These are phyloP conservation scores for Xenopus laevis DNA, from an alignment of 2,113 vertebrate genomes.

Conservation along the genomic window DNA sequence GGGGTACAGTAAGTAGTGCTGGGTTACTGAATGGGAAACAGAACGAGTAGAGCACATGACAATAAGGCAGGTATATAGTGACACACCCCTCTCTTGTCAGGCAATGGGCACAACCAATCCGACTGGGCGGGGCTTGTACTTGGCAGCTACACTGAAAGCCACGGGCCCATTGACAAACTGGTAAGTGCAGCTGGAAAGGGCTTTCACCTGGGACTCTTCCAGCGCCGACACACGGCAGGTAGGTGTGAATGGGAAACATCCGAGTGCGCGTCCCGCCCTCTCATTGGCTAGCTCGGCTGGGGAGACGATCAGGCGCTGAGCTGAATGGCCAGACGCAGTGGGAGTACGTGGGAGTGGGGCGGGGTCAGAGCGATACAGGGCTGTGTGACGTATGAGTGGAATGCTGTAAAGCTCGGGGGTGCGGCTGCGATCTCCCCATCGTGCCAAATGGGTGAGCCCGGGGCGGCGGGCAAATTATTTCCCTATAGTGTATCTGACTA, in stretches of 20 bases:
- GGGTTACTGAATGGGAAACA: too few species aligned
- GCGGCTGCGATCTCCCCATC: background rate
- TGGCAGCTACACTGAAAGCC: too few species aligned
- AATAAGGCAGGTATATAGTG: too few species aligned
- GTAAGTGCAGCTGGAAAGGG: background rate
- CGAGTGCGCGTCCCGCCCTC: background rate
- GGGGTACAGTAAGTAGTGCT: too few species aligned
- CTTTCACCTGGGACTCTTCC: background rate
- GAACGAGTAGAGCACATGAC: too few species aligned
- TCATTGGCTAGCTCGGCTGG: slow-evolving; percentile 6
- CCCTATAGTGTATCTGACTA: background rate
- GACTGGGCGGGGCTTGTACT: too few species aligned
- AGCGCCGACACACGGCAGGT: background rate
- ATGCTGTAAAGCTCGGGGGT: background rate
- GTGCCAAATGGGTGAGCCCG: slow-evolving; percentile 44
- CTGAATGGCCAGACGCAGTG: background rate
- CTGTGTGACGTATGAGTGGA: background rate
- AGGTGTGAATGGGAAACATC: background rate
- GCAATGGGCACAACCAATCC: too few species aligned
- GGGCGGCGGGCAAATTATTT: background rate
- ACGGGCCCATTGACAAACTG: too few species aligned
- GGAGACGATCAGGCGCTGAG: slow-evolving; percentile 10
- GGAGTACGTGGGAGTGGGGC: background rate
- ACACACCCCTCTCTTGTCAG: too few species aligned
- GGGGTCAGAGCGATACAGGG: background rate